Conservation (phyloP, 2,797 vertebrate species). For the Borostomias antarcticus region DNA sequence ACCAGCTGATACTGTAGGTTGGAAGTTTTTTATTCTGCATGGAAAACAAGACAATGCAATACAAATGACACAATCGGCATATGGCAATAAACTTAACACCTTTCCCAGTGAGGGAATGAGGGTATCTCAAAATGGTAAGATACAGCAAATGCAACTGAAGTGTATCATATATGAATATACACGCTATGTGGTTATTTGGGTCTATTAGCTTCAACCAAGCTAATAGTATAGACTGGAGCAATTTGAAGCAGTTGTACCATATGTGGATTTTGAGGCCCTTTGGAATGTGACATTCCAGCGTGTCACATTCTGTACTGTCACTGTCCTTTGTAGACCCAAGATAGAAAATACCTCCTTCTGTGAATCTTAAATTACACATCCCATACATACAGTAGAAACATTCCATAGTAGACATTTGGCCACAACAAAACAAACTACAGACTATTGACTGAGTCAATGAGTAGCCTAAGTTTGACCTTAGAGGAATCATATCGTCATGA, state of each 20-base stretch:
- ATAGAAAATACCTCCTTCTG: neutral
- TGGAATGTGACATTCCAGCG: neutral
- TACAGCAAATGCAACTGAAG: too few species aligned
- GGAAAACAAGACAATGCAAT: neutral
- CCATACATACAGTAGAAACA: neutral
- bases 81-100: neutral
- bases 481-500: neutral
- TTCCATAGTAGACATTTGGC: neutral
- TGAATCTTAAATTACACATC: neutral
- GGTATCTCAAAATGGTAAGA: too few species aligned
- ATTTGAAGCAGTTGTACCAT: neutral
- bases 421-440: slow-evolving; percentile 1
- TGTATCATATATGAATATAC: neutral
- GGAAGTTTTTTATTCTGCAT: neutral
- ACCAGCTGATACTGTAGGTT: neutral
- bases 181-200: neutral
- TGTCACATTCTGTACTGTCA: neutral
- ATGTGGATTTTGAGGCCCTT: neutral
- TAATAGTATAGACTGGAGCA: neutral
- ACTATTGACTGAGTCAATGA: slow-evolving; percentile 32
- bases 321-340: neutral
- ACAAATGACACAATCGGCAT: neutral
- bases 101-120: too few species aligned
- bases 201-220: neutral
- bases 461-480: slow-evolving; percentile 33